Percentiles rank a stretch among this genome's conserved stretches.
Evolutionary conservation across 1,140 invertebrate genomes (phyloP).

Genomic region (Uloborus diversus): DNA sequence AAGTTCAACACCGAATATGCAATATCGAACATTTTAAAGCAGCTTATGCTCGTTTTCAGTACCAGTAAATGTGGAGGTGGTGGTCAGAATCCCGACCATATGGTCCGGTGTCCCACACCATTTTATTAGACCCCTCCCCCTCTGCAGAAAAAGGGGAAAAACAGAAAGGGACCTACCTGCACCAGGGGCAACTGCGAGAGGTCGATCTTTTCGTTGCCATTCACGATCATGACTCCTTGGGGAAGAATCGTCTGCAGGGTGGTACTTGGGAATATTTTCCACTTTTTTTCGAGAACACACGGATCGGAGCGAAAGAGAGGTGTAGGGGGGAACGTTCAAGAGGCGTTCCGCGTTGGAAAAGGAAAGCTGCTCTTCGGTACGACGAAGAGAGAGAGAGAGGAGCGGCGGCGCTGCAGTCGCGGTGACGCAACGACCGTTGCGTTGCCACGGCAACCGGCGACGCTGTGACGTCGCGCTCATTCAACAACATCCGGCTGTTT

Average conservation of each 20-base stretch:
- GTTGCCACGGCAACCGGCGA: conserved; percentile 18
- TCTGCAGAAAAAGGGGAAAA: too few species aligned
- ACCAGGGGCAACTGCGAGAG: conserved; percentile 33
- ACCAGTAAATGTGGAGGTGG: too few species aligned
- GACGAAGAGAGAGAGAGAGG: neutral
- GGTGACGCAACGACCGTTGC: conserved; percentile 34
- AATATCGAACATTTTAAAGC: too few species aligned
- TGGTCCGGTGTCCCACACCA: too few species aligned
- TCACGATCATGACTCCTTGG: conserved; percentile 23
- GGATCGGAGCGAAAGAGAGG: conserved; percentile 4
- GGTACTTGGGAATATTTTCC: too few species aligned
- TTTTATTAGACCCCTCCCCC: too few species aligned
- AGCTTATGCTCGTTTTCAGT: too few species aligned
- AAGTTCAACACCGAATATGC: too few species aligned
- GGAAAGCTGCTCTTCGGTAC: conserved; percentile 16
- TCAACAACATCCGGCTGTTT: conserved; percentile 47
- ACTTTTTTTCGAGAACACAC: neutral
- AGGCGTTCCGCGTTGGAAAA: conserved; percentile 38
- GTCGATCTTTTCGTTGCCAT: conserved; percentile 31
- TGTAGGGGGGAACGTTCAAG: conserved; percentile 22
- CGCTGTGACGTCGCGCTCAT: conserved; percentile 30
- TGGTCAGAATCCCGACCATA: too few species aligned
- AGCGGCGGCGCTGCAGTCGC: conserved; percentile 23
- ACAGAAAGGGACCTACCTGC: conserved; percentile 17
- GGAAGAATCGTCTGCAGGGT: too few species aligned